Percentiles rank a stretch among this genome's conserved stretches.
phyloP scores from a whole-genome alignment of 2,888 invertebrate genomes.

The Pedicia rivosa region DNA sequence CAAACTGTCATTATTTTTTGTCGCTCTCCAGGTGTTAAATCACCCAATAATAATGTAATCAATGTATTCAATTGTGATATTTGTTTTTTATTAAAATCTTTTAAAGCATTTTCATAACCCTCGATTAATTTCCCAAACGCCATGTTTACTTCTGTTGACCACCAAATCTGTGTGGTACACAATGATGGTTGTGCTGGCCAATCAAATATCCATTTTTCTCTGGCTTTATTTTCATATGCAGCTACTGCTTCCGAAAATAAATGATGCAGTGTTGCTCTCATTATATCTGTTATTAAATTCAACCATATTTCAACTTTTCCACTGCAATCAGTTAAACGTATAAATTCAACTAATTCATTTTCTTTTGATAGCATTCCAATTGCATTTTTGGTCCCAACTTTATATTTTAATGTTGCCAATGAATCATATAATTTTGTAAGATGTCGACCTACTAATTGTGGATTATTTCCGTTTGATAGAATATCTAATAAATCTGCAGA shows the following conservation, averaged over 20 bases:
- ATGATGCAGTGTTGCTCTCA: constrained; percentile 63
- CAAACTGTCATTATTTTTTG: constrained; percentile 97
- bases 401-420: constrained; percentile 56
- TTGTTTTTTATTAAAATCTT: constrained; percentile 84
- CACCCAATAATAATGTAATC: constrained; percentile 68
- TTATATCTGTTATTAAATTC: constrained; percentile 69
- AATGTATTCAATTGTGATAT: constrained; percentile 67
- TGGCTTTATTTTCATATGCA: constrained; percentile 74
- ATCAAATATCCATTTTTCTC: constrained; percentile 85
- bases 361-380: constrained; percentile 78
- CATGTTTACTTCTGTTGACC: constrained; percentile 85
- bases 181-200: constrained; percentile 84
- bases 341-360: constrained; percentile 47
- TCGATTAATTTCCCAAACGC: constrained; percentile 81
- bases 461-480: constrained; percentile 66
- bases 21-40: constrained; percentile 64
- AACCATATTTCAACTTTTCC: constrained; percentile 90
- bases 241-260: constrained; percentile 65
- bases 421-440: constrained; percentile 87
- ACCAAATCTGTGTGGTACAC: constrained; percentile 90
- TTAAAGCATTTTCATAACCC: constrained; percentile 82
- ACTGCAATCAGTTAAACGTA: constrained; percentile 61
- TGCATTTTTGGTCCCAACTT: no score
- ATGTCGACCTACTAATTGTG: constrained; percentile 63
- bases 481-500: constrained; percentile 80